These are phyloP conservation scores for Cephus nigrinus DNA, from an alignment of 2,888 invertebrate species.

Conservation along the genomic window DNA sequence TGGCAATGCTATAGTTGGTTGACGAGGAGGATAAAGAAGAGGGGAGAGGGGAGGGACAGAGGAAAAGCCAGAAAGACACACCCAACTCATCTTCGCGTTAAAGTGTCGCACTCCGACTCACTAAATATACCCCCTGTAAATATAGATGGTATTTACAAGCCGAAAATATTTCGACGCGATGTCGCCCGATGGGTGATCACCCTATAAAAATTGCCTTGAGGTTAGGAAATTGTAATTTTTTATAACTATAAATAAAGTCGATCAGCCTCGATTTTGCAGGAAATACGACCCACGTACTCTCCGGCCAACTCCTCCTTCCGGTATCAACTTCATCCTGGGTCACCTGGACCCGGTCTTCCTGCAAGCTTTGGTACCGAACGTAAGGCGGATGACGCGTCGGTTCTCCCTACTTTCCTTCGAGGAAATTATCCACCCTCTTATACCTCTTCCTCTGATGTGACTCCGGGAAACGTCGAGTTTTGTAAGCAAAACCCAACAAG, in stretches of 20 bases:
- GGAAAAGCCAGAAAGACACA: conserved; percentile 43
- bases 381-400: background rate
- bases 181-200: conserved; percentile 12
- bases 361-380: background rate
- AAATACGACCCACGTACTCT: background rate
- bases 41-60: background rate
- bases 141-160: conserved; percentile 63
- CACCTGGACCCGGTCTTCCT: background rate
- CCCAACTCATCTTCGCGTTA: conserved; percentile 57
- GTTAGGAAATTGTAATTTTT: conserved; percentile 1
- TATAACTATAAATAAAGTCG: background rate
- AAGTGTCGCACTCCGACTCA: conserved; percentile 54
- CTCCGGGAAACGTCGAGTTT: conserved; percentile 14
- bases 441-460: background rate
- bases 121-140: conserved; percentile 61
- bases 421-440: conserved; percentile 16
- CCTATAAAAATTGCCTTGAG: background rate
- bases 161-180: conserved; percentile 49
- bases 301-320: background rate
- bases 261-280: background rate
- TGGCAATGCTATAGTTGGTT: conserved; percentile 22
- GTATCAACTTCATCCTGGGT: background rate
- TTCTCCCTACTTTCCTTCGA: background rate
- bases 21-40: background rate
- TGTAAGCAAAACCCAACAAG: conserved; percentile 21